These are phyloP conservation scores for Orgyia antiqua DNA, from an alignment of 2,888 invertebrate genomes.

Conservation along the genomic window DNA sequence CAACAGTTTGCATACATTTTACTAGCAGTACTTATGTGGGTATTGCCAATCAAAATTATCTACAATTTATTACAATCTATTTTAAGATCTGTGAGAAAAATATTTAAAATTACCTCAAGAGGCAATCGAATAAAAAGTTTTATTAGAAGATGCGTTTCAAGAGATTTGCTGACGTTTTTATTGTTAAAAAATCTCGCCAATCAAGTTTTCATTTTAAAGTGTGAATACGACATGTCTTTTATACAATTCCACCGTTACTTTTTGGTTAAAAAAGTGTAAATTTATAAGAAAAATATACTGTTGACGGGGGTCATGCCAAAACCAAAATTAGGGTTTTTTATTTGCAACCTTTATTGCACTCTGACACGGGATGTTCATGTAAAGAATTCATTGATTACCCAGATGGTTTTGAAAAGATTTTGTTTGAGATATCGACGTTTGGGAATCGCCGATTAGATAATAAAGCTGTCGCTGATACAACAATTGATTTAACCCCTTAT, in stretches of 20 bases:
- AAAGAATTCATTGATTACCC: slow-evolving; percentile 64
- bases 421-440: slow-evolving; percentile 62
- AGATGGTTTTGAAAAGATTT: slow-evolving; percentile 54
- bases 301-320: slow-evolving; percentile 75
- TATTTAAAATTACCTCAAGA: slow-evolving; percentile 39
- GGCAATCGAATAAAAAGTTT: slow-evolving; percentile 43
- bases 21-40: too few relatives aligned
- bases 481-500: slow-evolving; percentile 52
- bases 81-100: slow-evolving; percentile 59
- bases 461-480: slow-evolving; percentile 45
- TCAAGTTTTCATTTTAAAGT: slow-evolving; percentile 73
- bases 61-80: too few relatives aligned
- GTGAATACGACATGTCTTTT: slow-evolving; percentile 63
- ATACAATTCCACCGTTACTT: slow-evolving; percentile 60
- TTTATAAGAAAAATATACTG: slow-evolving; percentile 52
- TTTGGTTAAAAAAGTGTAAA: slow-evolving; percentile 63
- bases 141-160: slow-evolving; percentile 56
- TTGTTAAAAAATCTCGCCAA: slow-evolving; percentile 61
- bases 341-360: slow-evolving; percentile 72
- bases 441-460: slow-evolving; percentile 66
- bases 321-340: slow-evolving; percentile 72
- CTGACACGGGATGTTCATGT: slow-evolving; percentile 65
- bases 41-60: too few relatives aligned
- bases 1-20: slow-evolving; percentile 16
- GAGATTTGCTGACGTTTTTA: slow-evolving; percentile 54